Conservation (phyloP, 2,888 invertebrate genomes). For the Chloroclysta siterata region DNA sequence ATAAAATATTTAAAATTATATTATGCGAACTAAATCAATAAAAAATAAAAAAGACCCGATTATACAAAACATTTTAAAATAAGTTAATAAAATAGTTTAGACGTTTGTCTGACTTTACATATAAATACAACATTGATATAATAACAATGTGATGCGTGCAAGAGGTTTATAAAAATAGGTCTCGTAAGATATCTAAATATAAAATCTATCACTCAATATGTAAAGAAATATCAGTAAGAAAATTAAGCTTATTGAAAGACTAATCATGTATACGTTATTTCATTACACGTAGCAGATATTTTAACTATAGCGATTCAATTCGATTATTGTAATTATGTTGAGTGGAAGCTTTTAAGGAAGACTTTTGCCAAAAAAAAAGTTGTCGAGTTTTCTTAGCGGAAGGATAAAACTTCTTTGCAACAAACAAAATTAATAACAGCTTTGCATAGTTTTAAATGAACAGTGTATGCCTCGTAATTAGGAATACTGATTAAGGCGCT, state of each 20-base stretch:
- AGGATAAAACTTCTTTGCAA: neutral
- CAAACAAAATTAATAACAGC: neutral
- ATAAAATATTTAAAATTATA: slow-evolving; percentile 16
- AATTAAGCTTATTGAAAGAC: neutral
- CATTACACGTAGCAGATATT: no score
- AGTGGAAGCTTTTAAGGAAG: no score
- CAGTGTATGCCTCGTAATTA: neutral
- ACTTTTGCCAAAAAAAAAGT: no score
- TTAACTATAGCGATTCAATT: no score
- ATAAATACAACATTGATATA: slow-evolving; percentile 7
- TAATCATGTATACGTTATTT: neutral
- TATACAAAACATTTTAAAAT: slow-evolving; percentile 16
- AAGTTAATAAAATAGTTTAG: slow-evolving; percentile 9
- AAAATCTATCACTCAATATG: no score
- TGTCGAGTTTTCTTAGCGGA: no score
- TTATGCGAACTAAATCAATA: slow-evolving; percentile 12
- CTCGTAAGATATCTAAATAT: no score
- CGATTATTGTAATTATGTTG: no score
- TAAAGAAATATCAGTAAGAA: no score
- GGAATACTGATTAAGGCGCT: neutral
- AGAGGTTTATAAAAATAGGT: slow-evolving; percentile 6
- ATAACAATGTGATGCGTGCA: slow-evolving; percentile 2
- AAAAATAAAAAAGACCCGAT: slow-evolving; percentile 5
- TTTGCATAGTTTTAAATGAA: neutral
- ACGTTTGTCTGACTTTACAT: slow-evolving; percentile 6